A percentile compares a stretch with the other conserved stretches of the same genome.
Conservation (phyloP, 2,888 invertebrate species). For the Lathronympha strigana region DNA sequence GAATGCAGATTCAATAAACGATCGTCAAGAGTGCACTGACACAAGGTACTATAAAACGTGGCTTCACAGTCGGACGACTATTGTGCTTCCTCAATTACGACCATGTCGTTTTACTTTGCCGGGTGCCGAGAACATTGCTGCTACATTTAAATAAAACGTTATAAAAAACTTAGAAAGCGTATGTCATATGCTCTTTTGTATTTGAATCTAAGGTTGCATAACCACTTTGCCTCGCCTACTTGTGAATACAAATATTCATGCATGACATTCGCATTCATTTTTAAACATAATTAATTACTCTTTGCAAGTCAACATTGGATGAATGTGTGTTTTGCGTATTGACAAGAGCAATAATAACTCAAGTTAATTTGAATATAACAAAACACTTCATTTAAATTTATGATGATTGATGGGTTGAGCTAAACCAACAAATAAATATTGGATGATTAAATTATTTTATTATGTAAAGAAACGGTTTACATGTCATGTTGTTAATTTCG, state of each 20-base stretch:
- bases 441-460: too few relatives aligned
- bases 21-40: conserved; percentile 13
- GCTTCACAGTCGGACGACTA: conserved; percentile 22
- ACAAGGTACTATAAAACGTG: conserved; percentile 26
- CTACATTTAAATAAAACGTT: neutral
- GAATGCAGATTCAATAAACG: conserved; percentile 39
- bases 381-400: neutral
- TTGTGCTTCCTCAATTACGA: conserved; percentile 20
- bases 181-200: neutral
- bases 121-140: conserved; percentile 28
- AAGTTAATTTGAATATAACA: neutral
- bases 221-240: conserved; percentile 43
- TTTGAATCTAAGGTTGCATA: neutral
- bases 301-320: conserved; percentile 8
- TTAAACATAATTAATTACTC: conserved; percentile 15
- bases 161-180: neutral
- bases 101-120: conserved; percentile 38
- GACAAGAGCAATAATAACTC: neutral
- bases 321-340: neutral
- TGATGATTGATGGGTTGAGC: neutral
- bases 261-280: conserved; percentile 53
- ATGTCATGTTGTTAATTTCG: too few relatives aligned
- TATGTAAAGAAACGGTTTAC: too few relatives aligned
- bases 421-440: too few relatives aligned
- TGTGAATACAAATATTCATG: conserved; percentile 62